These are phyloP conservation scores for Crypturellus tataupa DNA, from an alignment of 2,797 vertebrate species.

Conservation along the genomic window DNA sequence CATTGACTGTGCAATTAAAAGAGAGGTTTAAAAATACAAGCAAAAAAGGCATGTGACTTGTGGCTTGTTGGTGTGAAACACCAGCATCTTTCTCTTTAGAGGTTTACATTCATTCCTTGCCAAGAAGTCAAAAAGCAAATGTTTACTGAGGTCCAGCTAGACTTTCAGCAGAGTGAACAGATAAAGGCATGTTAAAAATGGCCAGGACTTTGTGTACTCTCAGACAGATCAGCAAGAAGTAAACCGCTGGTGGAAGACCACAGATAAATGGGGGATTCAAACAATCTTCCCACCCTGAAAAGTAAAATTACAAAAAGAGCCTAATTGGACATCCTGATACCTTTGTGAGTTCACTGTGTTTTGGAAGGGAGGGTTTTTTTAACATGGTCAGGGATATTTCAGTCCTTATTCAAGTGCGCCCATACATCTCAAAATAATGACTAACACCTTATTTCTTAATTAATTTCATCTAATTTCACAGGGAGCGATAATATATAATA, in stretches of 20 bases:
- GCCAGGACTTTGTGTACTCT: background rate
- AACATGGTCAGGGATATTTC: background rate
- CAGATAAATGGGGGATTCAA: background rate
- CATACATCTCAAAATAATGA: background rate
- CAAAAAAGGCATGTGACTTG: background rate
- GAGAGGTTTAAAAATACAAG: background rate
- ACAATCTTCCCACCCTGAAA: background rate
- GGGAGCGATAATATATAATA: background rate
- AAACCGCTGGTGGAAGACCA: background rate
- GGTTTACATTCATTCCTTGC: background rate
- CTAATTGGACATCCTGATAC: background rate
- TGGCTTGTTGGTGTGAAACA: background rate
- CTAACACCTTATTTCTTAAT: conserved; percentile 58
- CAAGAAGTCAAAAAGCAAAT: background rate
- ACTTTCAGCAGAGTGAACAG: background rate
- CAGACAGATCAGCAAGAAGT: background rate
- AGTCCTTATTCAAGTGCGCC: background rate
- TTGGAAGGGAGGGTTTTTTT: background rate
- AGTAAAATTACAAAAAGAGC: background rate
- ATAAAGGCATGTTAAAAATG: background rate
- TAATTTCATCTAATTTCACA: conserved; percentile 49
- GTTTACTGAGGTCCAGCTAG: background rate
- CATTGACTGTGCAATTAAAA: background rate
- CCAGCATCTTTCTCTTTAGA: background rate
- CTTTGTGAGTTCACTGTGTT: background rate